Evolutionary conservation across 2,113 vertebrate species (phyloP).

Genomic region (Datnioides undecimradiatus): DNA sequence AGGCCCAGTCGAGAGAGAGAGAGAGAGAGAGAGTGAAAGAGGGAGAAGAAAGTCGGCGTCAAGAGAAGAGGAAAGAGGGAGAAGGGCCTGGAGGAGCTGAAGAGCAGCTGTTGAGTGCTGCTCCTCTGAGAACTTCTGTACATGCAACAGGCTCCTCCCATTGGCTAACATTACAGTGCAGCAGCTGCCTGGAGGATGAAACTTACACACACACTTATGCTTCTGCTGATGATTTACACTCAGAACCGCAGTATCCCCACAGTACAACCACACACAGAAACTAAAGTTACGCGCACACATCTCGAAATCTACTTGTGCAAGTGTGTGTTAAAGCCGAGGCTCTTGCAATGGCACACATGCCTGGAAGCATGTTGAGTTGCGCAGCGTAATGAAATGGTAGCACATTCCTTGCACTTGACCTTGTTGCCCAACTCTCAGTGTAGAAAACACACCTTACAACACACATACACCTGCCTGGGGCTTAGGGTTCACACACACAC

Average conservation of each 20-base stretch:
- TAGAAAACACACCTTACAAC: constrained; percentile 34
- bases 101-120: constrained; percentile 71
- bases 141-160: constrained; percentile 63
- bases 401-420: constrained; percentile 62
- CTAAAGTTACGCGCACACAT: constrained; percentile 8
- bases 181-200: constrained; percentile 67
- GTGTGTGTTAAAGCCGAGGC: constrained; percentile 1
- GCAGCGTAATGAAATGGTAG: constrained; percentile 40
- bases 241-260: constrained; percentile 14
- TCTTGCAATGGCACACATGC: constrained; percentile 31
- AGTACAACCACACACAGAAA: background rate
- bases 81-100: constrained; percentile 62
- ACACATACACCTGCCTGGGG: constrained; percentile 43
- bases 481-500: background rate
- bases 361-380: constrained; percentile 36
- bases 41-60: constrained; percentile 48
- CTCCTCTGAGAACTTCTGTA: constrained; percentile 71
- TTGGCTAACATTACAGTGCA: constrained; percentile 60
- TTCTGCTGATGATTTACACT: constrained; percentile 32
- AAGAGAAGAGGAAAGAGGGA: constrained; percentile 44
- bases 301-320: background rate
- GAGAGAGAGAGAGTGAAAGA: background rate
- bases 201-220: constrained; percentile 33
- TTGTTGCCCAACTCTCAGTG: constrained; percentile 34
- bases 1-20: constrained; percentile 21